Evolutionary conservation across 2,797 vertebrate species (phyloP).

Genomic region (Distichodus sexfasciatus): DNA sequence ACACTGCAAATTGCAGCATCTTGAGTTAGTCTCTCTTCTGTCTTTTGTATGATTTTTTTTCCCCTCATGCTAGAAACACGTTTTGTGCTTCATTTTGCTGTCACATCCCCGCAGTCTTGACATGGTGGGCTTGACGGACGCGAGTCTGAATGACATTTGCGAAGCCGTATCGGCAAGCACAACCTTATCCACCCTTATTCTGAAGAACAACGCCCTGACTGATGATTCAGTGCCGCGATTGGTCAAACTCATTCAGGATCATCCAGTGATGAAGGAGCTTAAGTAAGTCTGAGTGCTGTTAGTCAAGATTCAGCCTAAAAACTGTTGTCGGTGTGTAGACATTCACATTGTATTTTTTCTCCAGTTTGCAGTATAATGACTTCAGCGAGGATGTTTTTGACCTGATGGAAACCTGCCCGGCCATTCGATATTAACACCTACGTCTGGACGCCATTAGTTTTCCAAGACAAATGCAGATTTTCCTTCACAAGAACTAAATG

Average conservation of each 20-base stretch:
- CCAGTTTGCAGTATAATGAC: constrained; percentile 70
- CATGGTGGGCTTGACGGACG: constrained; percentile 71
- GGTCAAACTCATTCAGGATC: constrained; percentile 58
- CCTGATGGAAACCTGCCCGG: constrained; percentile 56
- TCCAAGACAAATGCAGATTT: not conserved
- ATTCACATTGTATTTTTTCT: constrained; percentile 11
- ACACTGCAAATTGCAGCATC: constrained; percentile 73
- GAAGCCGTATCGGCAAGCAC: constrained; percentile 61
- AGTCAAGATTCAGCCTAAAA: not conserved
- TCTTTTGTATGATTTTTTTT: not conserved
- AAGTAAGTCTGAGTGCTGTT: constrained; percentile 54
- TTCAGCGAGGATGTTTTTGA: constrained; percentile 65
- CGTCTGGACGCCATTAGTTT: not conserved
- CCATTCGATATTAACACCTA: constrained; percentile 46
- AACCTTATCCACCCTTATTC: constrained; percentile 74
- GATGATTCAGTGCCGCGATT: constrained; percentile 65
- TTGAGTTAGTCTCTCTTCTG: constrained; percentile 80
- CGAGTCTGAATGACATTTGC: constrained; percentile 69
- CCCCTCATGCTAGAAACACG: not conserved
- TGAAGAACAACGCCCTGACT: constrained; percentile 80
- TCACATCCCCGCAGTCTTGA: constrained; percentile 71
- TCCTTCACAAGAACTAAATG: too few relatives aligned
- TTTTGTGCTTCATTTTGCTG: not conserved
- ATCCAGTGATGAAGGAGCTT: constrained; percentile 58
- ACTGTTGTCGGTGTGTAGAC: not conserved